Base-by-base conservation (phyloP, 2,113 vertebrate genomes). In the Colossoma macropomum region DNA sequence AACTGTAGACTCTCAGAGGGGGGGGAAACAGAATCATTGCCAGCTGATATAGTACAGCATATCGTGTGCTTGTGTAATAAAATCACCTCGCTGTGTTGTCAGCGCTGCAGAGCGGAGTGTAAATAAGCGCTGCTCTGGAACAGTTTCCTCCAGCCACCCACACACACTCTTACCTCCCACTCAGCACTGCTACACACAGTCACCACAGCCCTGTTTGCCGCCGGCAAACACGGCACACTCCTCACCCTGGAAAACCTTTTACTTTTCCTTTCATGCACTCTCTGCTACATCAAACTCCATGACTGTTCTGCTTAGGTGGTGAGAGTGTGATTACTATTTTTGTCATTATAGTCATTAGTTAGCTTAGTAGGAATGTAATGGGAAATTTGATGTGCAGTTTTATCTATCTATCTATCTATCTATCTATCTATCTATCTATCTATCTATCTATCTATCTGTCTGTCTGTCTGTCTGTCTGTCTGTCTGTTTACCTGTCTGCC, bases 91-190 rank as follows among this genome's bases (percentile, higher is more conserved):
- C 34, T 71, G 68, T 73, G 68, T 41, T 79, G 78, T 80, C 79
- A 63, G 69, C 30, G 32, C 54, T 73, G 56, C 69, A 81, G 69
- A 62, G 56, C 32, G 60, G 79, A 28, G 69, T 69, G 79, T 81
- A 80, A 80, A 80, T 80, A 71, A 19, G 28, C 16, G 17, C 27
- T 10, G 66, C 30, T 10, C 66, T 21, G 19, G 66, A 69, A 45
- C 78, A 80, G 68, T 60, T 71, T 71, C 59, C 52, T 68, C 78
- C 32, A 80, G 66, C 68, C 66, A 60, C 68, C 78, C 41, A 41
- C 32, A 34, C 68, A 60, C 68, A 79, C 48, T 69, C 48, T 52
- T 80, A 60, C 68, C 78, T 80, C 78, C 68, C 66, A 71, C 68
- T 19, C 78, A 72, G 68, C 52, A 23, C 56, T 27, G 50, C 28